Evolutionary conservation across 2,888 invertebrate genomes (phyloP).

Genomic region (Macroteleia sp.): DNA sequence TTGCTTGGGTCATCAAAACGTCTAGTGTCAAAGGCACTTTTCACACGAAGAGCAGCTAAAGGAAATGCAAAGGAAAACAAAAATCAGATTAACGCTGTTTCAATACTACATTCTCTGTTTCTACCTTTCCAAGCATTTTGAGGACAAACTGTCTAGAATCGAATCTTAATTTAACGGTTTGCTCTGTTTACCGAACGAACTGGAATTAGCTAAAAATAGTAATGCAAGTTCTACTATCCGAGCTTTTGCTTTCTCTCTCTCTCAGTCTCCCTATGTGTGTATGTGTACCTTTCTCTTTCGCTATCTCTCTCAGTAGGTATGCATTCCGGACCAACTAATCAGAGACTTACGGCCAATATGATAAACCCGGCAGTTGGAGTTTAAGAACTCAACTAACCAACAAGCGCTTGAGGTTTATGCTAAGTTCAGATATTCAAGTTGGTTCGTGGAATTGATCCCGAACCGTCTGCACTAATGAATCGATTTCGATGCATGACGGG

Average conservation of each 20-base stretch:
- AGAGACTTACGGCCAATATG: conserved; percentile 33
- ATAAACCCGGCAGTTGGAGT: conserved; percentile 38
- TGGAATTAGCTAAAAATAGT: conserved; percentile 35
- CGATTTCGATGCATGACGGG: conserved; percentile 17
- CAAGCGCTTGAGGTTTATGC: conserved; percentile 46
- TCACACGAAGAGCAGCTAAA: background rate
- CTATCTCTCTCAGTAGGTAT: background rate
- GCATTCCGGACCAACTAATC: conserved; percentile 33
- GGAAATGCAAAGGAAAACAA: conserved; percentile 11
- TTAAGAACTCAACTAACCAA: conserved; percentile 36
- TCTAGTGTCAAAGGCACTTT: conserved; percentile 18
- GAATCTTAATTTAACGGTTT: conserved; percentile 37
- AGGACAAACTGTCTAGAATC: conserved; percentile 32
- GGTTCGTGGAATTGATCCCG: conserved; percentile 10
- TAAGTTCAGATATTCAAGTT: conserved; percentile 32
- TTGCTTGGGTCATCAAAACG: no score
- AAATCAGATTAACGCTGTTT: conserved; percentile 18
- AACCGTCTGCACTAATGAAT: conserved; percentile 25
- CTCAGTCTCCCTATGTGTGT: no score
- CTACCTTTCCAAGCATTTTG: background rate
- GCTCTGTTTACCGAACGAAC: conserved; percentile 23
- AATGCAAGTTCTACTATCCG: conserved; percentile 28
- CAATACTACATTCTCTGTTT: background rate
- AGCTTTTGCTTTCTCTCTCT: conserved; percentile 1
- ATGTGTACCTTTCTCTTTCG: no score